Conservation (phyloP, 2,888 invertebrate genomes). For the Drosophila eohydei region DNA sequence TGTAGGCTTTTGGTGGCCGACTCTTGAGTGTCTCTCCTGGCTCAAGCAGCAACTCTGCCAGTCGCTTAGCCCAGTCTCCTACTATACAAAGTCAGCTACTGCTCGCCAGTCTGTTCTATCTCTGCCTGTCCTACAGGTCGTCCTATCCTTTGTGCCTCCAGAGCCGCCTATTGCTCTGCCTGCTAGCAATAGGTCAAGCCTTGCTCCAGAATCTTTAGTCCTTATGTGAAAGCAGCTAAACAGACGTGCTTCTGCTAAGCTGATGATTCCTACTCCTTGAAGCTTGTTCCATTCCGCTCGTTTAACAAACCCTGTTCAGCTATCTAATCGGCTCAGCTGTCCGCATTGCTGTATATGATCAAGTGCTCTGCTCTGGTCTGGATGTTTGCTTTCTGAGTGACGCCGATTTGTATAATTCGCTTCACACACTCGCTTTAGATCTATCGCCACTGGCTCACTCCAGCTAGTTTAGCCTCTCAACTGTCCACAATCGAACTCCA, state of each 20-base stretch:
- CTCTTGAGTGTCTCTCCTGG: neutral
- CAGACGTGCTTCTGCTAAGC: neutral
- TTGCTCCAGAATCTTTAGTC: neutral
- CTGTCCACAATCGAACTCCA: neutral
- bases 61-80: neutral
- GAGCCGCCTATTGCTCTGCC: neutral
- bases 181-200: neutral
- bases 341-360: too few species aligned
- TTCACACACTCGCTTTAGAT: too few species aligned
- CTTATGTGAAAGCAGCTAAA: neutral
- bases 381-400: too few species aligned
- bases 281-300: too few species aligned
- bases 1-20: neutral
- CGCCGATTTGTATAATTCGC: too few species aligned
- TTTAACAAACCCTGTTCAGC: too few species aligned
- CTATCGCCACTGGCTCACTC: neutral
- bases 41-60: neutral
- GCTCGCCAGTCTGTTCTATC: too few species aligned
- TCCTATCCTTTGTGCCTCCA: neutral
- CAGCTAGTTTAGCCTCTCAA: neutral
- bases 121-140: neutral
- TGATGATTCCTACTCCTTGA: neutral
- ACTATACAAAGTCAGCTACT: neutral
- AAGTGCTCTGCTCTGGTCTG: too few species aligned
- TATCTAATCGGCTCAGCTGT: too few species aligned